Conservation (phyloP, 2,113 vertebrate species). For the Hemiprocne comata region DNA sequence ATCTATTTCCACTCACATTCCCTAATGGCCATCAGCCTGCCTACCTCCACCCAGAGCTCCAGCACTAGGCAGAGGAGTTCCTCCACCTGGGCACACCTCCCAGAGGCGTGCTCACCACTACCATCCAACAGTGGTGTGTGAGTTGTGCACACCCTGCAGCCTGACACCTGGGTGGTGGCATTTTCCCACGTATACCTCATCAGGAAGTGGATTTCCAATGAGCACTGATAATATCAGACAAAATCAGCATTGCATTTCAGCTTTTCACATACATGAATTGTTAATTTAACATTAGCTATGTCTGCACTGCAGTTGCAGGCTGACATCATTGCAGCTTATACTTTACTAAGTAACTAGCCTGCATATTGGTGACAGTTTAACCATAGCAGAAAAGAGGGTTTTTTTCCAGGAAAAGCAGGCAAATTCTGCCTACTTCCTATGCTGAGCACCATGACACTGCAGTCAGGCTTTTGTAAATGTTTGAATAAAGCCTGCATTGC, state of each 20-base stretch:
- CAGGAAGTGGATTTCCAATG: constrained; percentile 3
- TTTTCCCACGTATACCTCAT: not conserved
- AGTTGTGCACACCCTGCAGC: too few species aligned
- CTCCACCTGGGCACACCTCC: too few species aligned
- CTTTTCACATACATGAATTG: not conserved
- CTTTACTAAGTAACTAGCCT: not conserved
- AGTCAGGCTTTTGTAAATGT: not conserved
- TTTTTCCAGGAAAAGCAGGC: not conserved
- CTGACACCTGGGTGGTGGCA: too few species aligned
- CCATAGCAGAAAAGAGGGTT: not conserved
- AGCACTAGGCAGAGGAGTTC: too few species aligned
- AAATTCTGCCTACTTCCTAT: not conserved
- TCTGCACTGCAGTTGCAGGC: not conserved
- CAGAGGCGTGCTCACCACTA: too few species aligned
- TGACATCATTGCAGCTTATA: not conserved
- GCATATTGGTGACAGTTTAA: not conserved
- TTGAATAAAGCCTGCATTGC: not conserved
- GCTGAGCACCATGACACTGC: not conserved
- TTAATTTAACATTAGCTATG: not conserved
- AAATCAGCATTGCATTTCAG: not conserved
- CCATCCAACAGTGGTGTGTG: too few species aligned
- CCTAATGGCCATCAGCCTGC: too few species aligned
- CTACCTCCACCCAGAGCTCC: too few species aligned
- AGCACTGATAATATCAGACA: not conserved
- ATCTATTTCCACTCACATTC: too few species aligned